Percentiles rank a stretch among this genome's conserved stretches.
Conservation (phyloP, 2,797 vertebrate genomes). For the Notolabrus celidotus region DNA sequence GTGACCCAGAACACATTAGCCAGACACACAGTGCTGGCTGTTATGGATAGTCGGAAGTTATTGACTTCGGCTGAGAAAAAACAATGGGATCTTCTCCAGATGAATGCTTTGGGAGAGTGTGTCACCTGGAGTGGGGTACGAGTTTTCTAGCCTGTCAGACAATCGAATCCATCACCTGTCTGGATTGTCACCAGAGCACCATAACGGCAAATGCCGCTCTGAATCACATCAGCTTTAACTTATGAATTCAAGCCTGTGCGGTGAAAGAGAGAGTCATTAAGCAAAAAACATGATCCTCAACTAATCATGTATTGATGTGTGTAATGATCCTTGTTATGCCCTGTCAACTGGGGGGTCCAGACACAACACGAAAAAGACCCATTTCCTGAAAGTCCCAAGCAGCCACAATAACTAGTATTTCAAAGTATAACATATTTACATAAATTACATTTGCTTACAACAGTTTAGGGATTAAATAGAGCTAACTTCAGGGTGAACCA, state of each 20-base stretch:
- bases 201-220: conserved; percentile 20
- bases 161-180: conserved; percentile 53
- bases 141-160: conserved; percentile 40
- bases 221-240: conserved; percentile 16
- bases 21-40: neutral
- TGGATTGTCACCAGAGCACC: conserved; percentile 31
- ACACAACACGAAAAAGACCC: no score
- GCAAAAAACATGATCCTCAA: conserved; percentile 21
- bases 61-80: conserved; percentile 19
- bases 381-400: no score
- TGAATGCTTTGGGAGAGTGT: conserved; percentile 38
- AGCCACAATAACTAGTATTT: no score
- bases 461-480: no score
- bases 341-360: no score
- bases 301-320: conserved; percentile 18
- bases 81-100: conserved; percentile 28
- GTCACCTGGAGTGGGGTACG: conserved; percentile 10
- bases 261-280: conserved; percentile 14
- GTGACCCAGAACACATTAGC: neutral
- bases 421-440: no score
- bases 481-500: no score
- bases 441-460: no score
- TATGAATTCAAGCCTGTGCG: neutral
- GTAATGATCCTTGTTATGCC: conserved; percentile 40
- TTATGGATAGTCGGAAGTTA: neutral